These are phyloP conservation scores for Apistogramma diplotaenia DNA, from an alignment of 2,113 vertebrate species.

Conservation along the genomic window DNA sequence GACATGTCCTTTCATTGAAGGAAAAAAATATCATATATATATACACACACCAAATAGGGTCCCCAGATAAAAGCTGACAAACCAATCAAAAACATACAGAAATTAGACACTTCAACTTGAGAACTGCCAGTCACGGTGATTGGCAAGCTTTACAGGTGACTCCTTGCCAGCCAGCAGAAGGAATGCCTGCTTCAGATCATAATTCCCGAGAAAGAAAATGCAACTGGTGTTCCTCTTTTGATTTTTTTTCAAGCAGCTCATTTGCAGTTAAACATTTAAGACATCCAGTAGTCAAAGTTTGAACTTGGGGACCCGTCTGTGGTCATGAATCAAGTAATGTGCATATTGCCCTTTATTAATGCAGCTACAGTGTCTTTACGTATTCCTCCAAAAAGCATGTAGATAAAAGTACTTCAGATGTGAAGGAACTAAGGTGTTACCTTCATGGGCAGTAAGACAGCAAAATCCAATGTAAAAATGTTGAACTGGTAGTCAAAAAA, in stretches of 20 bases:
- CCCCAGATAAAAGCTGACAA: conserved; percentile 70
- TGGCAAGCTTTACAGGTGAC: conserved; percentile 59
- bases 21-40: conserved; percentile 2
- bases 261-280: neutral
- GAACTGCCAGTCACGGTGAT: conserved; percentile 68
- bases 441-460: neutral
- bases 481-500: neutral
- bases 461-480: neutral
- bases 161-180: conserved; percentile 20
- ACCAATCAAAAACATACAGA: conserved; percentile 68
- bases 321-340: neutral
- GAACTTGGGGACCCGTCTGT: neutral
- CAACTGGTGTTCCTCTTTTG: neutral
- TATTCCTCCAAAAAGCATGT: neutral
- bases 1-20: conserved; percentile 67
- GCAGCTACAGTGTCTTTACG: neutral
- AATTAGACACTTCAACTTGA: conserved; percentile 67
- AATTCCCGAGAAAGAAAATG: conserved; percentile 22
- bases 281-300: neutral
- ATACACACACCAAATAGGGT: conserved; percentile 50
- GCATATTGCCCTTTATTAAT: neutral
- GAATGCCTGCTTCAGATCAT: conserved; percentile 27
- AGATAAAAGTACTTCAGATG: neutral
- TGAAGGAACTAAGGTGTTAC: neutral
- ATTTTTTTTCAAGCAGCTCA: conserved; percentile 3